Conservation (phyloP, 2,888 invertebrate species). For the Eilema sororculum region DNA sequence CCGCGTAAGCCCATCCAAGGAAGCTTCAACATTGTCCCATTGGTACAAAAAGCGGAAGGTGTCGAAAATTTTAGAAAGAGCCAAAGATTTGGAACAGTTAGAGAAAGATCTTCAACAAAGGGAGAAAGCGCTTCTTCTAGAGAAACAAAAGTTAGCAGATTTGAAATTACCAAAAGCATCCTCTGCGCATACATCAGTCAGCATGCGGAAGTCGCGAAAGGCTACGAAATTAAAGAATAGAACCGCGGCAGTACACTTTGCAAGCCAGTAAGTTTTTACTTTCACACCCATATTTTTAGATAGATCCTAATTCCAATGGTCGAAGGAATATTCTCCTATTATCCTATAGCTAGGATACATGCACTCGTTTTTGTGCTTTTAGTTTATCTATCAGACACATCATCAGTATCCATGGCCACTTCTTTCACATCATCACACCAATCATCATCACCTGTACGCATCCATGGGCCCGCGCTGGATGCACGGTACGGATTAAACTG, state of each 20-base stretch:
- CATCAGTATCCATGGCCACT: too few species aligned
- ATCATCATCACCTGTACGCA: too few species aligned
- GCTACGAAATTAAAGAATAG: conserved; percentile 7
- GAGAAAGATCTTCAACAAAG: conserved; percentile 24
- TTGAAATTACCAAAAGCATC: neutral
- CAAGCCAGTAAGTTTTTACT: conserved; percentile 5
- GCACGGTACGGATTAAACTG: too few species aligned
- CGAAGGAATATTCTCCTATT: too few species aligned
- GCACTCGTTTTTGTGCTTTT: too few species aligned
- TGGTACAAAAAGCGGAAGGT: neutral
- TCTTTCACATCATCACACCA: too few species aligned
- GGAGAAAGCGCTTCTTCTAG: conserved; percentile 18
- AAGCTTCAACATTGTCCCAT: neutral
- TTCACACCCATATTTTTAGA: neutral
- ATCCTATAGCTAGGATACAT: too few species aligned
- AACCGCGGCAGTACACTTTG: neutral
- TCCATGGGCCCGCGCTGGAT: too few species aligned
- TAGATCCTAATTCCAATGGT: too few species aligned
- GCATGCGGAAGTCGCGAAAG: neutral
- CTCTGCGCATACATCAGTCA: neutral
- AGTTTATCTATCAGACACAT: too few species aligned
- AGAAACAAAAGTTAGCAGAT: neutral
- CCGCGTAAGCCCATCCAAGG: conserved; percentile 9
- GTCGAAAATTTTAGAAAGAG: neutral
- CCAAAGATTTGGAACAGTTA: neutral